These are phyloP conservation scores for Diploscapter pachys DNA, from an alignment of 1,140 invertebrate species.

Conservation along the genomic window DNA sequence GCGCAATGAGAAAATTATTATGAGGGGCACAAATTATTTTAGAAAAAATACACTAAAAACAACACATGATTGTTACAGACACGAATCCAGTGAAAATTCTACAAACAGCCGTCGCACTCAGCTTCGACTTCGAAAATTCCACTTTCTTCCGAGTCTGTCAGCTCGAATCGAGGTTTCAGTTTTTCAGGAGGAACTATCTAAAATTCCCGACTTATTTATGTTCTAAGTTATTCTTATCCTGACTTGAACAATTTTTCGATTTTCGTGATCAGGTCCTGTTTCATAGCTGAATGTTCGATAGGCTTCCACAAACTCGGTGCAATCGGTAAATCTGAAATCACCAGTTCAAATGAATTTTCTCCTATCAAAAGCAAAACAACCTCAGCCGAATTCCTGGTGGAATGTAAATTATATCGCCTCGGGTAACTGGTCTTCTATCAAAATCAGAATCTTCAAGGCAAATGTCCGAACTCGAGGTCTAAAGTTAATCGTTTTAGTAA, in stretches of 20 bases:
- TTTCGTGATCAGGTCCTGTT: constrained; percentile 46
- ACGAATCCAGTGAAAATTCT: background rate
- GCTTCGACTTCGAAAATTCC: constrained; percentile 39
- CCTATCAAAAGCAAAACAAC: background rate
- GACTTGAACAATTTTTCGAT: constrained; percentile 5
- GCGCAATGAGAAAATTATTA: no score
- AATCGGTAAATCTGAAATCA: constrained; percentile 5
- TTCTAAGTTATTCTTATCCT: constrained; percentile 8
- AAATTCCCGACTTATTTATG: constrained; percentile 1
- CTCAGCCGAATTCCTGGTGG: constrained; percentile 29
- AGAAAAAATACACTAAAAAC: background rate
- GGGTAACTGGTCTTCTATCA: constrained; percentile 20
- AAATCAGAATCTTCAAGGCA: background rate
- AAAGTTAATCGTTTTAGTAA: background rate
- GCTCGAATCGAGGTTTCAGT: background rate
- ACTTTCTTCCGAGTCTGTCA: background rate
- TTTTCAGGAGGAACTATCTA: background rate
- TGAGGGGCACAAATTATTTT: background rate
- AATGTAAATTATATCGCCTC: constrained; percentile 51
- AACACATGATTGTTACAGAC: background rate
- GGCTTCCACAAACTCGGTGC: constrained; percentile 31
- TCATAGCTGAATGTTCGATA: constrained; percentile 51
- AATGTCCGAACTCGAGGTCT: background rate
- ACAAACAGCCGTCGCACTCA: constrained; percentile 39
- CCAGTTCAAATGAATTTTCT: constrained; percentile 20